Conservation (phyloP, 2,797 vertebrate genomes). For the Percopsis omiscomaycus region DNA sequence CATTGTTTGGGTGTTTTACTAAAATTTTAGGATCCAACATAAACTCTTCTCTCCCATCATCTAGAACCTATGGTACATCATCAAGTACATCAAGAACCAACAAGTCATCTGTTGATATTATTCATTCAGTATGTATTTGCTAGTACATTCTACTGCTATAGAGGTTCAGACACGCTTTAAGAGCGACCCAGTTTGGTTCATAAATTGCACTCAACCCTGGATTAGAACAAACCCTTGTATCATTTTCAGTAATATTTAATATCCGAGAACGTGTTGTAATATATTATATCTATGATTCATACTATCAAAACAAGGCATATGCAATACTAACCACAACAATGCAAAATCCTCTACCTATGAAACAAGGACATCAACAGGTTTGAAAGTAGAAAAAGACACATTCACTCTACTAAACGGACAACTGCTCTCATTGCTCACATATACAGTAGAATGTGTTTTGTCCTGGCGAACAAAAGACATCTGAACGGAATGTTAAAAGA, state of each 20-base stretch:
- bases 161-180: slow-evolving; percentile 50
- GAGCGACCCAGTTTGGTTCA: slow-evolving; percentile 55
- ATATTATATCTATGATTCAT: slow-evolving; percentile 57
- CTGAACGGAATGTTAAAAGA: slow-evolving; percentile 69
- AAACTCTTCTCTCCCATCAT: background rate
- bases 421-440: slow-evolving; percentile 64
- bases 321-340: slow-evolving; percentile 68
- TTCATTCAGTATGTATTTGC: slow-evolving; percentile 3
- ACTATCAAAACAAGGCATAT: slow-evolving; percentile 73
- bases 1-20: slow-evolving; percentile 18
- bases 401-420: slow-evolving; percentile 67
- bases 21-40: slow-evolving; percentile 14
- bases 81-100: no score
- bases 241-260: slow-evolving; percentile 40
- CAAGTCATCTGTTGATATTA: no score
- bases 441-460: slow-evolving; percentile 63
- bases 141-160: slow-evolving; percentile 47
- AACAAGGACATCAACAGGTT: slow-evolving; percentile 66
- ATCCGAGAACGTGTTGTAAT: slow-evolving; percentile 55
- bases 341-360: slow-evolving; percentile 66
- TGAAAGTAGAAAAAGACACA: slow-evolving; percentile 69
- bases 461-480: slow-evolving; percentile 65
- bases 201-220: slow-evolving; percentile 73
- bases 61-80: no score
- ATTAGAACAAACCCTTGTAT: slow-evolving; percentile 53